phyloP scores from a whole-genome alignment of 2,113 vertebrate genomes.

The Steatornis caripensis region DNA sequence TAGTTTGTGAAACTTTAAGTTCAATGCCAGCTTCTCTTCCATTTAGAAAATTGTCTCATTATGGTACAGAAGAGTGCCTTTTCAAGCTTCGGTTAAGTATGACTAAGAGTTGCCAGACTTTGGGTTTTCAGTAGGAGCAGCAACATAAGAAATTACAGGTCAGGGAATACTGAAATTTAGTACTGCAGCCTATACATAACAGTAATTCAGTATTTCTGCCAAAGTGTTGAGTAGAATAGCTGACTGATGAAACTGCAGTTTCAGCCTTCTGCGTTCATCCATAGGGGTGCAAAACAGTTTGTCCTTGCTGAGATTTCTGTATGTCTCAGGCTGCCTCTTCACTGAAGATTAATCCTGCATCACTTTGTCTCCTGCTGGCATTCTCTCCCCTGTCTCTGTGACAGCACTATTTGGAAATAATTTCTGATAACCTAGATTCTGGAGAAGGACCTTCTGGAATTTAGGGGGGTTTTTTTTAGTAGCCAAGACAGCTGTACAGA shows the following conservation, averaged over 20 bases:
- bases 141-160: not conserved
- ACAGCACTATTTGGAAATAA: not conserved
- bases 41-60: not conserved
- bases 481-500: not conserved
- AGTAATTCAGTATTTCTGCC: not conserved
- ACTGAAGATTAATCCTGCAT: not conserved
- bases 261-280: not conserved
- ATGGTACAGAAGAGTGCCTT: not conserved
- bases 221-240: not conserved
- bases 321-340: not conserved
- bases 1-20: not conserved
- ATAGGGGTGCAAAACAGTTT: not conserved
- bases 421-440: not conserved
- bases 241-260: not conserved
- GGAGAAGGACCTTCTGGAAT: not conserved
- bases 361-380: not conserved
- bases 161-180: not conserved
- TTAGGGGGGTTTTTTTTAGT: not conserved
- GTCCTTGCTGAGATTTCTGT: not conserved
- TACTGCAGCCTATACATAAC: not conserved
- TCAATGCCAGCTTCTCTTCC: not conserved
- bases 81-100: not conserved
- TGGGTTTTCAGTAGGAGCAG: not conserved
- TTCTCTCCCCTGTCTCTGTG: not conserved
- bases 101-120: not conserved